These are phyloP conservation scores for Masticophis lateralis DNA, from an alignment of 2,797 vertebrate species.

Conservation along the genomic window DNA sequence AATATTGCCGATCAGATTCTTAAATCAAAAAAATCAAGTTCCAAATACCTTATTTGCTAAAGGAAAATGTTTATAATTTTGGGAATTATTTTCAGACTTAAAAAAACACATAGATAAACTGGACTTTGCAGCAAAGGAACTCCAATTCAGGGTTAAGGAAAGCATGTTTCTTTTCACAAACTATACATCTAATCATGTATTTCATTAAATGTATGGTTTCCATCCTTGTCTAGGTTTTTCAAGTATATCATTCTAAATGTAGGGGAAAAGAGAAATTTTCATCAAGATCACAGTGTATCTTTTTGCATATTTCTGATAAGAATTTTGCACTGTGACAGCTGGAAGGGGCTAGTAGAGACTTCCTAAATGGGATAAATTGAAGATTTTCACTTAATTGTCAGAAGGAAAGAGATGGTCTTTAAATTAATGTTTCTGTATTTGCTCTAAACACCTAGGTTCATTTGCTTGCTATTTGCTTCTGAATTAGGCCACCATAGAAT, in stretches of 20 bases:
- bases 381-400: background rate
- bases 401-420: background rate
- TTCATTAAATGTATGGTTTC: background rate
- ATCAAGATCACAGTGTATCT: background rate
- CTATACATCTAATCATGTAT: background rate
- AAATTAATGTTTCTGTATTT: background rate
- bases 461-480: background rate
- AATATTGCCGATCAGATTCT: background rate
- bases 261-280: background rate
- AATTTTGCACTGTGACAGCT: background rate
- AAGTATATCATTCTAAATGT: background rate
- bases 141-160: background rate
- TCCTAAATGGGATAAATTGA: background rate
- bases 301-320: background rate
- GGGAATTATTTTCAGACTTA: background rate
- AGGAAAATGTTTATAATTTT: background rate
- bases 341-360: background rate
- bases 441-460: background rate
- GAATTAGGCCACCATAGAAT: background rate
- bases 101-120: background rate
- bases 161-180: background rate
- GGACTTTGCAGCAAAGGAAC: background rate
- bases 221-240: background rate
- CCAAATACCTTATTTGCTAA: background rate
- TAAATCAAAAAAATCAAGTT: background rate